Evolutionary conservation across 2,797 vertebrate species (phyloP).

Genomic region (Malacoctenus gilli): DNA sequence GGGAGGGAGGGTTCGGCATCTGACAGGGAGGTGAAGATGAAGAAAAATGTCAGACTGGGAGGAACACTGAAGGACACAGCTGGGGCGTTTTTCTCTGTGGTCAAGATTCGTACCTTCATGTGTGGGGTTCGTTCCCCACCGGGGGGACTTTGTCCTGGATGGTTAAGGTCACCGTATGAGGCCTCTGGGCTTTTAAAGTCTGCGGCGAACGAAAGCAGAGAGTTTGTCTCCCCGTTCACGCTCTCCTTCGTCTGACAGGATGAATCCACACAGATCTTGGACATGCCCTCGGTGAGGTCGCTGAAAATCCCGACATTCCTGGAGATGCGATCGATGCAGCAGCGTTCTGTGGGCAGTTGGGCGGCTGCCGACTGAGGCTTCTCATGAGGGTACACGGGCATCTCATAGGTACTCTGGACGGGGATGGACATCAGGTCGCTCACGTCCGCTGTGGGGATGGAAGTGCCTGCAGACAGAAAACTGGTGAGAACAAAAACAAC

Average conservation of each 20-base stretch:
- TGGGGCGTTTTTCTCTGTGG: neutral
- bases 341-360: conserved; percentile 12
- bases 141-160: conserved; percentile 19
- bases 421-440: conserved; percentile 63
- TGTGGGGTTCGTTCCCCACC: conserved; percentile 9
- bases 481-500: neutral
- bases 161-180: conserved; percentile 17
- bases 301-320: conserved; percentile 11
- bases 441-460: conserved; percentile 33
- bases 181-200: conserved; percentile 9
- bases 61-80: neutral
- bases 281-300: conserved; percentile 48
- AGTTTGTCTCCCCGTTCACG: conserved; percentile 13
- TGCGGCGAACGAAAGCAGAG: neutral
- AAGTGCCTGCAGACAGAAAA: conserved; percentile 44
- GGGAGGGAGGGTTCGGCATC: conserved; percentile 61
- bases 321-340: neutral
- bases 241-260: conserved; percentile 27
- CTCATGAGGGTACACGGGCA: conserved; percentile 16
- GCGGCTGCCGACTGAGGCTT: conserved; percentile 14
- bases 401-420: conserved; percentile 66
- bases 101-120: too few species aligned
- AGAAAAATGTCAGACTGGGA: neutral
- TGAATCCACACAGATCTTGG: conserved; percentile 54
- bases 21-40: conserved; percentile 46